A percentile compares a stretch with the other conserved stretches of the same genome.
These are phyloP conservation scores for Lanius collurio DNA, from an alignment of 2,113 vertebrate genomes.

Conservation along the genomic window DNA sequence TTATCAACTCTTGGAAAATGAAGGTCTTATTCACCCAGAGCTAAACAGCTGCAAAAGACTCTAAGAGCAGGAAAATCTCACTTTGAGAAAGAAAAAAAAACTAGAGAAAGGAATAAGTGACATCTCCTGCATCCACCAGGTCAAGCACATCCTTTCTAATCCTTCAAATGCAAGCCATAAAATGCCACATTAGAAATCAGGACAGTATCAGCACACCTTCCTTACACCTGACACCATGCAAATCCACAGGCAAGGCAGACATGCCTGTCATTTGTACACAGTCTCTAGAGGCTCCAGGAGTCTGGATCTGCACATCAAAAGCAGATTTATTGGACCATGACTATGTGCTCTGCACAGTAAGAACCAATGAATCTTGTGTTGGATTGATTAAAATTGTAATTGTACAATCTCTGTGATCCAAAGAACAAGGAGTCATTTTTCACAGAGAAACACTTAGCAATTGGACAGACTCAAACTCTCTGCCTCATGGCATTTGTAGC, in stretches of 20 bases:
- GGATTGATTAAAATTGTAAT: constrained; percentile 66
- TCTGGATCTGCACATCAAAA: constrained; percentile 23
- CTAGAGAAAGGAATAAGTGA: neutral
- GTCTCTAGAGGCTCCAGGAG: neutral
- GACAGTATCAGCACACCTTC: neutral
- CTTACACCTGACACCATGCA: neutral
- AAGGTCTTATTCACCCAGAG: neutral
- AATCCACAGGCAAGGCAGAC: neutral
- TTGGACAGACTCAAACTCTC: constrained; percentile 45
- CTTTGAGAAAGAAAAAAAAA: neutral
- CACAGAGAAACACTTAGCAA: constrained; percentile 46
- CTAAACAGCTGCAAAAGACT: neutral
- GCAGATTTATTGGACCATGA: constrained; percentile 48
- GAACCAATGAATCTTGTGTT: constrained; percentile 24
- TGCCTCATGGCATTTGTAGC: constrained; percentile 35
- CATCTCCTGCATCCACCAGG: neutral
- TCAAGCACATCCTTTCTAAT: neutral
- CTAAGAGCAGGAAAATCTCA: neutral
- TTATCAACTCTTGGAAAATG: neutral
- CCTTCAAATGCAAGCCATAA: neutral
- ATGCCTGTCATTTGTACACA: neutral
- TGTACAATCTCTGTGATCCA: constrained; percentile 51
- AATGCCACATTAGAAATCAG: neutral
- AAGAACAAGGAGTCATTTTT: constrained; percentile 63
- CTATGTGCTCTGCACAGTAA: constrained; percentile 39